These are phyloP conservation scores for Tinea semifulvella DNA, from an alignment of 2,888 invertebrate genomes.

Conservation along the genomic window DNA sequence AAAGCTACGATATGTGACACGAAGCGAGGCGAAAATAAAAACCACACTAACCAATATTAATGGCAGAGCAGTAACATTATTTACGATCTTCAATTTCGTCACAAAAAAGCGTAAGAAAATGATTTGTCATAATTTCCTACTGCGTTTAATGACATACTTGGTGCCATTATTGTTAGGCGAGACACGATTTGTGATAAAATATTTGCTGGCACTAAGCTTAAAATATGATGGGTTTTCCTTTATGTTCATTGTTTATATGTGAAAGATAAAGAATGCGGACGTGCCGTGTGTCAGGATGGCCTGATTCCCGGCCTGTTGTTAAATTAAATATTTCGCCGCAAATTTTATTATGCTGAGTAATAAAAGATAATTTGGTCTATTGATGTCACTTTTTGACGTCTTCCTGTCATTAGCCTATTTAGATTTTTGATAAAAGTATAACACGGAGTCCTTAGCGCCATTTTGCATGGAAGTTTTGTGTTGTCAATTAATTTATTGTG, in stretches of 20 bases:
- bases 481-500: too few relatives aligned
- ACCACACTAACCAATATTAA: constrained; percentile 11
- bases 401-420: not conserved
- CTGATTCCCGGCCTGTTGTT: not conserved
- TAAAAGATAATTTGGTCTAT: not conserved
- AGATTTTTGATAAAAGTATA: too few relatives aligned
- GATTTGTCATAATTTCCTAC: constrained; percentile 13
- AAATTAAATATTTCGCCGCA: not conserved
- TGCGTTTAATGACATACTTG: constrained; percentile 6
- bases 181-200: constrained; percentile 12
- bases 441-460: too few relatives aligned
- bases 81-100: constrained; percentile 8
- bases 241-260: constrained; percentile 14
- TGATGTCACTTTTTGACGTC: not conserved
- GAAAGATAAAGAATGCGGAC: constrained; percentile 6
- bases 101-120: not conserved
- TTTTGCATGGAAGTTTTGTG: too few relatives aligned
- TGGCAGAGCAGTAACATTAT: constrained; percentile 3
- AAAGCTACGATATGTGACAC: not conserved
- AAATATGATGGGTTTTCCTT: constrained; percentile 14
- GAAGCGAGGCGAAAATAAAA: not conserved
- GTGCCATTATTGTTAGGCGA: constrained; percentile 2
- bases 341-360: not conserved
- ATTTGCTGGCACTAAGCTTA: constrained; percentile 13
- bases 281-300: constrained; percentile 7